Conservation (phyloP, 1,140 invertebrate species). For the Drosophila sproati region DNA sequence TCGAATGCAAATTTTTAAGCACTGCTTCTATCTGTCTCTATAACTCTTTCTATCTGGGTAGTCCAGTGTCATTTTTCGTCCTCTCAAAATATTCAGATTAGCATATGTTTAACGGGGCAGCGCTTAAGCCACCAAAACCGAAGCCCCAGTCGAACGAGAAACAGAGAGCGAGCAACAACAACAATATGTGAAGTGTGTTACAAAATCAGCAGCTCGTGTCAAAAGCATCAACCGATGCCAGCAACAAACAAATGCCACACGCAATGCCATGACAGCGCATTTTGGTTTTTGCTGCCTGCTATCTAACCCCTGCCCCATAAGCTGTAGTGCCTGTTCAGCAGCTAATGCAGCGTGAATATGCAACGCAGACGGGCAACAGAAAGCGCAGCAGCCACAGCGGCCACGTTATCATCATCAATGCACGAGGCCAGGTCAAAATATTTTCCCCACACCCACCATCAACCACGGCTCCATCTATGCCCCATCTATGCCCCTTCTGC, state of each 20-base stretch:
- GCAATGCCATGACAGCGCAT: conserved; percentile 39
- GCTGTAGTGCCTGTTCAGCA: conserved; percentile 36
- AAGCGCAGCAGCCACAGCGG: conserved; percentile 16
- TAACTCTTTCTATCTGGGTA: background rate
- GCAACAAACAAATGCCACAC: conserved; percentile 57
- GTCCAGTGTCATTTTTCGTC: conserved; percentile 8
- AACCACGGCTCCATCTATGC: background rate
- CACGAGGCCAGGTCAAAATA: conserved; percentile 69
- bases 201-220: conserved; percentile 75
- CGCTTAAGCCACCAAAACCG: conserved; percentile 31
- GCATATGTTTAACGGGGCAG: conserved; percentile 62
- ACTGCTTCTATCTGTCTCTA: background rate
- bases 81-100: conserved; percentile 69
- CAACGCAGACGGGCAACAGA: conserved; percentile 42
- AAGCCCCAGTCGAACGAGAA: background rate
- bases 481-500: background rate
- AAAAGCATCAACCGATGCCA: conserved; percentile 72
- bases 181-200: conserved; percentile 12
- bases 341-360: conserved; percentile 82
- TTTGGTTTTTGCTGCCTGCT: conserved; percentile 19
- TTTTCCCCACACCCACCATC: conserved; percentile 28
- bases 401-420: conserved; percentile 77
- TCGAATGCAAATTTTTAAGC: background rate
- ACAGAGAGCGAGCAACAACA: background rate
- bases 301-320: background rate